These are phyloP conservation scores for Mionectes olivaceus DNA, from an alignment of 2,797 vertebrate genomes.

Conservation along the genomic window DNA sequence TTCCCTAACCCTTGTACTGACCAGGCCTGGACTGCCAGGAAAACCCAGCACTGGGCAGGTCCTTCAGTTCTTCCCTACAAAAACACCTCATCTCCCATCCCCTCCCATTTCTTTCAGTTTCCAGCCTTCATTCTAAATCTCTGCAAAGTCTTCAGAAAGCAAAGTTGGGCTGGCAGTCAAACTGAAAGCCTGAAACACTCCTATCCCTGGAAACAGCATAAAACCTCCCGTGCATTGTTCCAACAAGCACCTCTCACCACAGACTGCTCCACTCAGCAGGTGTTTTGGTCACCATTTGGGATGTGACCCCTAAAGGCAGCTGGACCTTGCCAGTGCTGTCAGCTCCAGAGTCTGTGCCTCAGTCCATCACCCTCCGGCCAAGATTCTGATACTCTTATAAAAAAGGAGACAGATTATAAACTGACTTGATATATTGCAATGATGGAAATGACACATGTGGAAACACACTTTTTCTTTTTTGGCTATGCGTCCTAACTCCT, in stretches of 20 bases:
- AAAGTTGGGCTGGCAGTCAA: background rate
- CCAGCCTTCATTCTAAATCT: background rate
- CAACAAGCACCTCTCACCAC: background rate
- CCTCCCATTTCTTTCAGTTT: background rate
- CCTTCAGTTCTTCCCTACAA: background rate
- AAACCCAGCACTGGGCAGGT: background rate
- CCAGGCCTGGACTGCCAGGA: background rate
- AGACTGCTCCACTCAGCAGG: fast-evolving
- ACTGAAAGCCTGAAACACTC: background rate
- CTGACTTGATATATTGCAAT: background rate
- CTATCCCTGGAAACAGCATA: background rate
- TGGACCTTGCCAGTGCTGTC: background rate
- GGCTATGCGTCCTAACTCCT: background rate
- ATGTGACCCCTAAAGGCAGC: background rate
- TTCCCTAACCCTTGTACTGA: background rate
- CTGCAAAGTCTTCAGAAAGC: background rate
- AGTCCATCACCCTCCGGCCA: background rate
- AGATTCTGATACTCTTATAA: background rate
- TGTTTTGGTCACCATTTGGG: fast-evolving
- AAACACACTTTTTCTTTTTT: background rate
- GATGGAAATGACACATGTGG: background rate
- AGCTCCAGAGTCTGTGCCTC: background rate
- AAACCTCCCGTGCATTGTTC: background rate
- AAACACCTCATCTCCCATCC: background rate
- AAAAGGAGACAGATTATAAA: background rate